Base-by-base conservation (phyloP, 2,797 vertebrate species). In the Amblyopsis hoosieri region DNA sequence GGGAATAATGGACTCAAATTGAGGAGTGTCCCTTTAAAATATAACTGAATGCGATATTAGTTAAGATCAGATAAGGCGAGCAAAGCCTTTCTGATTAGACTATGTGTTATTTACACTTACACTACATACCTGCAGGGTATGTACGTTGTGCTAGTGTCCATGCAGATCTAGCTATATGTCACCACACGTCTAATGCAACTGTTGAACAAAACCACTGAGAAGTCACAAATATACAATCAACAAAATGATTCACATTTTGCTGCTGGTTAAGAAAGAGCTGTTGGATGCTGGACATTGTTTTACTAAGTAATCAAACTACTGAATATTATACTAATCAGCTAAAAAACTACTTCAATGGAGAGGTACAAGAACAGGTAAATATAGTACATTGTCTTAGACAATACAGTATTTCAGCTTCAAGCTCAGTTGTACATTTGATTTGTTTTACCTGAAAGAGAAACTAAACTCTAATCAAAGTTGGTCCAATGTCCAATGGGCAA, bases 371-470 rank as follows among this genome's bases (percentile, higher is more conserved):
- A 7, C 1, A 42, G 6, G 6, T 42, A 42, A 42, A 42, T 42
- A 9, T 7, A 42, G 37, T 42, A 42, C 37, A 42, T 42, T 42
- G 37, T 42, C 1, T 9, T 23, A 23, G 23, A 23, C 23, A 23
- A 23, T 23, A 23, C 23, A 23, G 23, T 23, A 23, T 23, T 23
- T 23, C 3, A 23, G 13, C 60, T 62, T 46, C 15, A 62, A 11
- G 56, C 15, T 42, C 13, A 23, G 19, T 42, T 52, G 8, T 54
- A 47, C 12, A 29, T 33, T 58, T 29, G 12, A 64, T 10, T n/a
- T 9, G 12, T 45, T 60, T 78, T 78, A 82, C 82, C 83, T 85
- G 80, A 67, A 54, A 76, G 19, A 64, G 62, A 72, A 72, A 66
- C 46, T 2, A 0, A 68, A 2, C 63, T 46, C 7, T 62, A 14